Base-by-base conservation (phyloP, 2,113 vertebrate species). In the Eudyptes chrysolophus region DNA sequence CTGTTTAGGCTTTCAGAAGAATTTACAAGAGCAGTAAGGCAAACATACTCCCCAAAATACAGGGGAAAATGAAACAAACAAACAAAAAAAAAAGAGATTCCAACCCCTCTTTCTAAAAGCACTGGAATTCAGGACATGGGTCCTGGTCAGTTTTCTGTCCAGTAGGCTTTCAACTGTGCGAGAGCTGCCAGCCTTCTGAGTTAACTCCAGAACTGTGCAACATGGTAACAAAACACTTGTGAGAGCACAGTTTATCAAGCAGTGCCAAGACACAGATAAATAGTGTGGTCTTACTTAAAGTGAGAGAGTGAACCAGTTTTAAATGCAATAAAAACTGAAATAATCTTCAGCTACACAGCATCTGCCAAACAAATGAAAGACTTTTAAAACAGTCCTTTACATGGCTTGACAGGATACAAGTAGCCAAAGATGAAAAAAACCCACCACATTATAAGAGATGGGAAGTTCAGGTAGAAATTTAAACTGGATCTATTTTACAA, bases 211-310 rank as follows among this genome's bases (percentile, higher is more conserved):
- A 98, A 90, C 48, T 82, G 85, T 54, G 85, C 64, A 81, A 64
- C 46, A 64, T 42, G 5, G 79, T 95, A 97, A 97, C 86, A 91
- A 71, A 96, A 96, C 87, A 92, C 81, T 93, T 96, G 64, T 89
- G 83, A 96, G 90, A 91, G 62, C 57, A 72, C 57, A 96, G 64
- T 77, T 80, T 60, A 84, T 34, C 52, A 58, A 84, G 54, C 88
- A 71, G 11, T 25, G 70, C 94, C 88, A 94, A 90, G 64, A 74
- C 54, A 93, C 74, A 93, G 60, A 95, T 12, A 96, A 84, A 78
- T 11, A 79, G 66, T 2, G 2, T 77, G 62, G 79, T 61, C 89
- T 88, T 84, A 62, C 78, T 96, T 58, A 36, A 78, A 92, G 51
- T 26, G 32, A 64, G 64, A 79, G 20, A 36, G 8, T 14, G 34